A percentile compares a stretch with the other conserved stretches of the same genome.
Evolutionary conservation across 2,888 invertebrate genomes (phyloP).

Genomic region (Acrobeloides nanus): DNA sequence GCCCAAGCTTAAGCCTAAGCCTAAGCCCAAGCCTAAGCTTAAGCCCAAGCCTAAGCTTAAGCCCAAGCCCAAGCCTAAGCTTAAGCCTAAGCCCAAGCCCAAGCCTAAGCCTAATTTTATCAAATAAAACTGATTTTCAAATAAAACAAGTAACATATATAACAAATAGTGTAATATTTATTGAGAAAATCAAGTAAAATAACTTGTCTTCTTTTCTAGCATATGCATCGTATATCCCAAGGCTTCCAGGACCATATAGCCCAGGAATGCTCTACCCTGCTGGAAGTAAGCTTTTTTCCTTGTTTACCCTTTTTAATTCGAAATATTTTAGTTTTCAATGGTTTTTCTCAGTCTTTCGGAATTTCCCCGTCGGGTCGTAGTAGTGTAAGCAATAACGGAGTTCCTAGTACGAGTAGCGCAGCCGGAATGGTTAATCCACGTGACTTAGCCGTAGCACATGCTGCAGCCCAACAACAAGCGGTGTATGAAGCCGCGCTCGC

Average conservation of each 20-base stretch:
- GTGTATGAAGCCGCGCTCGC: constrained; percentile 20
- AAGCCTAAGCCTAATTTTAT: no score
- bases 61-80: no score
- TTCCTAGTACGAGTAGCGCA: not conserved
- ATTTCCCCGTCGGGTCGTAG: constrained; percentile 30
- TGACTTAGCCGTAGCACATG: constrained; percentile 30
- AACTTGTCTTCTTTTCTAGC: constrained; percentile 19
- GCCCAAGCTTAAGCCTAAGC: no score
- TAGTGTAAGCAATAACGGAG: constrained; percentile 24
- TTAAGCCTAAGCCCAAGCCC: no score
- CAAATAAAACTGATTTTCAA: no score
- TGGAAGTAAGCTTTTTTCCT: constrained; percentile 7
- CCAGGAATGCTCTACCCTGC: constrained; percentile 18
- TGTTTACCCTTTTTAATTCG: not conserved
- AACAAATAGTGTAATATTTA: no score
- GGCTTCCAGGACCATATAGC: constrained; percentile 18
- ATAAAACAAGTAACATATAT: no score
- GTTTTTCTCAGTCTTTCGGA: constrained; percentile 28
- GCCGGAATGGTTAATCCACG: constrained; percentile 27
- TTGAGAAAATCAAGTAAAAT: not conserved
- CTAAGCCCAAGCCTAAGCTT: no score
- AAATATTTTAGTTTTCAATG: constrained; percentile 19
- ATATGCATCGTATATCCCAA: constrained; percentile 39
- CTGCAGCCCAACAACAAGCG: constrained; percentile 33
- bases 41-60: no score